Base-by-base conservation (phyloP, 1,140 invertebrate genomes). In the Pseudachorutes palmiensis region DNA sequence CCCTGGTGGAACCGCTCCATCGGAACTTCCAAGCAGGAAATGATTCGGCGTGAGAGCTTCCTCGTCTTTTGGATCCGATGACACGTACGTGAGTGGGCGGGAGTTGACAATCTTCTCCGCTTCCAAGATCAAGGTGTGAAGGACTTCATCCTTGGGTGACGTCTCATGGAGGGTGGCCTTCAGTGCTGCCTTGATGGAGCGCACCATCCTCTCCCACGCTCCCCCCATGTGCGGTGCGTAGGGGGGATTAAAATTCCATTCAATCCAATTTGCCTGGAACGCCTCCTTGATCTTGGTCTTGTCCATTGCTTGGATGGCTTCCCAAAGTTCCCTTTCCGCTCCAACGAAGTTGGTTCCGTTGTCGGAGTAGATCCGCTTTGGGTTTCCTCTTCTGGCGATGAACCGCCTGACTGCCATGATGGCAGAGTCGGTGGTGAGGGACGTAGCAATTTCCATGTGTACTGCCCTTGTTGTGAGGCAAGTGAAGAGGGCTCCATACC, bases 301-400 rank as follows among this genome's bases (percentile, higher is more conserved):
- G n/a, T 70, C 48, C 22, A 70, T 3, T 1, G 49, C 55, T 16
- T 28, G 2, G 3, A 66, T 19, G 5, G 55, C 51, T 65, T 24
- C n/a, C 49, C 28, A 72, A 33, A 28, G 26, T 57, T 33, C 29
- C 67, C 67, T 9, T 71, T 60, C 0, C 75, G 71, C 16, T 76
- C 77, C 12, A 71, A 19, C 45, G 69, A 81, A 80, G 68, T 80
- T 80, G 0, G 76, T 80, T 22, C 77, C 79, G 61, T 76, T 76
- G 64, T 81, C 79, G 28, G 69, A 77, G 55, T 75, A 76, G 1
- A 81, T 70, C 41, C 74, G 45, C 1, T 19, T 36, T 1, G 77
- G 75, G 26, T 71, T 64, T 48, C 78, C 78, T 57, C 79, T 68
- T 36, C 78, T 66, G 19, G 76, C 72, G 24, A 80, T 75, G 68